Evolutionary conservation across 2,113 vertebrate genomes (phyloP), one percentile per base, ranked within the genome.

Genomic region (Fregata magnificens): DNA sequence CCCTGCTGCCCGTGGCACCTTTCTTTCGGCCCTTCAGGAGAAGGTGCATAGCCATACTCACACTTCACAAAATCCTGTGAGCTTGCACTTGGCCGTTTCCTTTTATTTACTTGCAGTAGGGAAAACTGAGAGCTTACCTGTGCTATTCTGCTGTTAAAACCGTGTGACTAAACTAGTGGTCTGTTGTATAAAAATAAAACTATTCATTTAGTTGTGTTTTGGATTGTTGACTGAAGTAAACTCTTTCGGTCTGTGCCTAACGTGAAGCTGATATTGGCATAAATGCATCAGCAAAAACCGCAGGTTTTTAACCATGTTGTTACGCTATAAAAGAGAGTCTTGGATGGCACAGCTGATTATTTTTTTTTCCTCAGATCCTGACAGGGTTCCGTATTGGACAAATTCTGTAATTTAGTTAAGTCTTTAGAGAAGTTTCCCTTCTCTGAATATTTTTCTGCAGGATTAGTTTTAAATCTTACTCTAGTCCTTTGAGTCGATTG

Each of bases 401-500:
- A n/a, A 69, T 36, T 32, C 47, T 62, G 44, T 70, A 22, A 50
- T 50, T 55, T 31, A 24, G 13, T 24, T 40, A 16, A 86, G 47
- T 26, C 31, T 69, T 58, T 1, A 5, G 10, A 16, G 52, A 62
- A 82, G 34, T 36, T 42, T 92, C 25, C 1, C 19, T 67, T 17
- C 5, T 29, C 20, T 2, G 0, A 20, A 8, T 42, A 2, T 21
- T 72, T 50, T 74, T 16, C 45, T 47, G 20, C 38, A 44, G 32
- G 17, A 20, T 53, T 52, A 36, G 3, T 44, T 72, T 36, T 44
- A 73, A 81, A 53, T 66, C n/a, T 78, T 53, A 8, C 2, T 36
- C 9, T 44, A 34, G 10, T 22, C 36, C 28, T 66, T 38, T 9
- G 0, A n/a, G 16, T 10, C 5, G 6, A 3, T 31, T 34, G 7